Evolutionary conservation across 2,888 invertebrate genomes (phyloP).

Genomic region (Pogonocherus hispidulus): DNA sequence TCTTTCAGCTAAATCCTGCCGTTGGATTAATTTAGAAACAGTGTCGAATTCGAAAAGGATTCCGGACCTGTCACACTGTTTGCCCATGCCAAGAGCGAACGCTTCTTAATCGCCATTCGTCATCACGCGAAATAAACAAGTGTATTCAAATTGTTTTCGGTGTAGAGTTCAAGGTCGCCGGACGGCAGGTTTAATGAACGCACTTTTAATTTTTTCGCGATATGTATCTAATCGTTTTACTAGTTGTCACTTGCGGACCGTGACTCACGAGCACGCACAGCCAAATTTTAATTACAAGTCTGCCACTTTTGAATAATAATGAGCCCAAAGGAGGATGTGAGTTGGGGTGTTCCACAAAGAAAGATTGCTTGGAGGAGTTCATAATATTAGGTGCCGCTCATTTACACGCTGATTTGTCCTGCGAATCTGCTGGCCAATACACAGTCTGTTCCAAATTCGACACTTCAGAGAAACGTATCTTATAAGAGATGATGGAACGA

Average conservation of each 20-base stretch:
- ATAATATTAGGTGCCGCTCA: no score
- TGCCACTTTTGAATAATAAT: neutral
- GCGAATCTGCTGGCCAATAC: no score
- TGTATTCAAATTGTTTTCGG: neutral
- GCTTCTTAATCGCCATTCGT: neutral
- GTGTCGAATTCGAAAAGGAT: no score
- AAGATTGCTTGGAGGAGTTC: neutral
- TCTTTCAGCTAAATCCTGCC: no score
- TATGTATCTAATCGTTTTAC: constrained; percentile 1
- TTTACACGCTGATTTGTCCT: no score
- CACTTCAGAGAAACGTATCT: no score
- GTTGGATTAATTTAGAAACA: no score
- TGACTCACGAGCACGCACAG: neutral
- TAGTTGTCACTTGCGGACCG: constrained; percentile 3
- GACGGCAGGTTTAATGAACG: neutral
- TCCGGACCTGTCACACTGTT: no score
- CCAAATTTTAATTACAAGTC: neutral
- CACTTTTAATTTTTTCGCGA: neutral
- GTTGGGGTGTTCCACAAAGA: neutral
- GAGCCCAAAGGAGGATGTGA: neutral
- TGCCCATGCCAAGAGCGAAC: neutral
- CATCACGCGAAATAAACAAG: neutral
- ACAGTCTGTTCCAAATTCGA: no score
- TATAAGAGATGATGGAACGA: no score
- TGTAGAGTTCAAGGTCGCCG: neutral